phyloP scores from a whole-genome alignment of 2,888 invertebrate genomes.

The Thecophora atra region DNA sequence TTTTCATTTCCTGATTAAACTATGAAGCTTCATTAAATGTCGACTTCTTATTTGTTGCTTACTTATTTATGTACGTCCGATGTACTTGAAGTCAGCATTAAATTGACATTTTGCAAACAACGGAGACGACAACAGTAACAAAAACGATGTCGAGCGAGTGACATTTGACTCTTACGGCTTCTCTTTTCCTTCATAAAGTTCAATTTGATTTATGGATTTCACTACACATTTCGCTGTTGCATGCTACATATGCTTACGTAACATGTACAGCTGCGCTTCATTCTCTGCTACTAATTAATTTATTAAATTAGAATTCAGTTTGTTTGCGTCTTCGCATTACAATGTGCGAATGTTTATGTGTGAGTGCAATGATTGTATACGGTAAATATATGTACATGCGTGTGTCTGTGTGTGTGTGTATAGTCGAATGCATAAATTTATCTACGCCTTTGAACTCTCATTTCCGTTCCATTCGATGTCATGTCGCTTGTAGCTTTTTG shows the following conservation, averaged over 20 bases:
- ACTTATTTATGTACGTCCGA: too few relatives aligned
- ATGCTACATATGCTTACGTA: background rate
- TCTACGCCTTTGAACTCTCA: background rate
- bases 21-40: too few relatives aligned
- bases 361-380: background rate
- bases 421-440: background rate
- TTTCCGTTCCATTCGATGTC: background rate
- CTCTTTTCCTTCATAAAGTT: background rate
- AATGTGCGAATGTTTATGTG: background rate
- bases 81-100: background rate
- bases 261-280: background rate
- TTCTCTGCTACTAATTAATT: background rate
- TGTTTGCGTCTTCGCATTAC: background rate
- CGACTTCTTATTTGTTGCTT: too few relatives aligned
- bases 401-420: background rate
- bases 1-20: too few relatives aligned
- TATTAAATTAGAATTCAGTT: constrained; percentile 1
- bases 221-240: background rate
- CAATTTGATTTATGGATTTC: constrained; percentile 9
- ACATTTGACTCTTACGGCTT: constrained; percentile 6
- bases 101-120: background rate
- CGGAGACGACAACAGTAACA: background rate
- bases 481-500: background rate
- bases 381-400: too few relatives aligned
- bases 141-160: background rate